Percentiles rank a stretch among this genome's conserved stretches.
Conservation (phyloP, 1,140 invertebrate species). For the Lamellibrachia luymesi region DNA sequence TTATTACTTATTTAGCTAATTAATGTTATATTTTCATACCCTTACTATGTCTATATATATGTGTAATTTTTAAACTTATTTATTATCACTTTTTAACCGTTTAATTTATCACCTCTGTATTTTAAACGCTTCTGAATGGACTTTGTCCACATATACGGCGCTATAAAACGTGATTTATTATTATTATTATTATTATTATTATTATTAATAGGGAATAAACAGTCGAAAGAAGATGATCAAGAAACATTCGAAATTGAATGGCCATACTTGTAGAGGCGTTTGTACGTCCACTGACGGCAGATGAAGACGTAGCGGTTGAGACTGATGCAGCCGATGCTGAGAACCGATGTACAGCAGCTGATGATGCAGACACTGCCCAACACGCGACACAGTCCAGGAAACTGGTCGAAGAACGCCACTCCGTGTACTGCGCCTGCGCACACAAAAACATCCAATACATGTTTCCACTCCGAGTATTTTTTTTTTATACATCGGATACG, state of each 20-base stretch:
- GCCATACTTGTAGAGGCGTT: neutral
- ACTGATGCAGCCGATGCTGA: conserved; percentile 30
- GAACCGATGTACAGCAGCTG: conserved; percentile 28
- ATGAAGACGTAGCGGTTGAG: conserved; percentile 30
- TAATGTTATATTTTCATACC: too few species aligned
- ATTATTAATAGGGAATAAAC: too few species aligned
- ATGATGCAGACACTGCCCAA: conserved; percentile 29
- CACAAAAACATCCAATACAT: neutral
- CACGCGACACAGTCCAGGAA: conserved; percentile 27
- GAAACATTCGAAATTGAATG: neutral
- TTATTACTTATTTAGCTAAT: too few species aligned
- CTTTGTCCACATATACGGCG: conserved; percentile 14
- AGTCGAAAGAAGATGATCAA: too few species aligned
- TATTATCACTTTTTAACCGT: too few species aligned
- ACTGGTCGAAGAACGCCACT: conserved; percentile 23
- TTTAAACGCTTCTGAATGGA: conserved; percentile 21
- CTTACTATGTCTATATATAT: too few species aligned
- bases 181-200: too few species aligned
- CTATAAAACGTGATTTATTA: neutral
- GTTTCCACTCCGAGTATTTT: neutral
- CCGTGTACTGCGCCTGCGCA: conserved; percentile 20
- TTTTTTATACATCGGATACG: too few species aligned
- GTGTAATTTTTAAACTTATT: too few species aligned
- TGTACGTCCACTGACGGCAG: conserved; percentile 10
- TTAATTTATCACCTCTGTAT: too few species aligned